Evolutionary conservation across 2,113 vertebrate species (phyloP), one percentile per base, ranked within the genome.

Genomic region (Leucopternis melanops): DNA sequence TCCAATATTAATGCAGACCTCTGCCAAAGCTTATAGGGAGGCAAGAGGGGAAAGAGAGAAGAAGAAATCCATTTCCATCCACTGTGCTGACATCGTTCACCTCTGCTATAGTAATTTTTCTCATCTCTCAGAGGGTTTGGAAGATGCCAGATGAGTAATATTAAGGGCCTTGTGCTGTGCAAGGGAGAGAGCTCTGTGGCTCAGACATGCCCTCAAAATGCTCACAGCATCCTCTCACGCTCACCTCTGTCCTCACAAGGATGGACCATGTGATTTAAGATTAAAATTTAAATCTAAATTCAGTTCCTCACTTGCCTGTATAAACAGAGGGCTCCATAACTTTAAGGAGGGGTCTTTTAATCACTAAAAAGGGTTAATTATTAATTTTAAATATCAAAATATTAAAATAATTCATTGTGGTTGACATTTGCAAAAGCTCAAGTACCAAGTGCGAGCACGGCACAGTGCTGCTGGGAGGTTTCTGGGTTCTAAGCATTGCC

Each of bases 371-470:
- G 7, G 16, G 14, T 84, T 29, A 10, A 34, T 54, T 34, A 63
- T 65, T 55, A 2, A 52, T 54, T 62, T 42, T 58, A 45, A 83
- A 23, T 34, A 29, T 26, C 18, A 69, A 38, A 69, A 50, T 55
- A 36, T 69, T 55, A 27, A 59, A 73, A 40, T 20, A 70, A 38
- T 27, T 77, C 8, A 10, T 31, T 3, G 2, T 54, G 52, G 15
- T 4, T 31, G 49, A 13, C 34, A 27, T 36, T 80, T 80, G 50
- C 34, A 54, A 42, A 71, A 44, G n/a, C 9, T 67, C 5, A 1
- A 8, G 22, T 17, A 27, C 16, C 0, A 1, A 5, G 36, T 4
- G 59, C 0, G 0, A 61, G 85, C 22, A 12, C 0, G 0, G 16
- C 6, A 17, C 75, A 47, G 70, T 0, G 0, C 42, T 86, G 78